Evolutionary conservation across 2,888 invertebrate genomes (phyloP).

Genomic region (Silvanus unidentatus): DNA sequence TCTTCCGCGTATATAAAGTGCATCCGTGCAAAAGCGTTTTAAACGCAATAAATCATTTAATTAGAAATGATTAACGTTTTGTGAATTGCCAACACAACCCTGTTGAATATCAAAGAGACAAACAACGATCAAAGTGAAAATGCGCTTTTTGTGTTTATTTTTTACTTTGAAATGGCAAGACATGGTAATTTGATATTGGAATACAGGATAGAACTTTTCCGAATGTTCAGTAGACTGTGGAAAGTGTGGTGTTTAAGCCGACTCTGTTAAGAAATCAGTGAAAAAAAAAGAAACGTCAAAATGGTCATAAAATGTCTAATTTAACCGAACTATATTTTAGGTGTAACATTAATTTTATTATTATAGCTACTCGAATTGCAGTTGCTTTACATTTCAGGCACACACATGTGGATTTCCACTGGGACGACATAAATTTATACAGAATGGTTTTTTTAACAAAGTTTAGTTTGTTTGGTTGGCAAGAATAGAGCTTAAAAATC

Average conservation of each 20-base stretch:
- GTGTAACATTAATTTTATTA: conserved; percentile 13
- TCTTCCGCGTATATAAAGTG: not conserved
- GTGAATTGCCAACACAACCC: conserved; percentile 4
- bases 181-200: too few species aligned
- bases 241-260: too few species aligned
- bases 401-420: conserved; percentile 7
- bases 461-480: too few species aligned
- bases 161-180: not conserved
- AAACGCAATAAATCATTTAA: conserved; percentile 10
- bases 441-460: too few species aligned
- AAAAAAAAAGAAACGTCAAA: too few species aligned
- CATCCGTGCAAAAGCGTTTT: conserved; percentile 8
- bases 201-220: too few species aligned
- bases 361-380: conserved; percentile 13
- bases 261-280: too few species aligned
- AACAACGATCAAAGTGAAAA: not conserved
- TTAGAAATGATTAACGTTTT: conserved; percentile 7
- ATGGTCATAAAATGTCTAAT: conserved; percentile 14
- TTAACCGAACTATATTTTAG: conserved; percentile 11
- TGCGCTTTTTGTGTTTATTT: not conserved
- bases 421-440: too few species aligned
- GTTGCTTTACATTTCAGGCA: conserved; percentile 13
- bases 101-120: conserved; percentile 1
- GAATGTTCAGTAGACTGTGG: too few species aligned
- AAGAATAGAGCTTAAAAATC: too few species aligned